Evolutionary conservation across 1,140 invertebrate species (phyloP), one percentile per base, ranked within the genome.

Genomic region (Drosophila carrolli): DNA sequence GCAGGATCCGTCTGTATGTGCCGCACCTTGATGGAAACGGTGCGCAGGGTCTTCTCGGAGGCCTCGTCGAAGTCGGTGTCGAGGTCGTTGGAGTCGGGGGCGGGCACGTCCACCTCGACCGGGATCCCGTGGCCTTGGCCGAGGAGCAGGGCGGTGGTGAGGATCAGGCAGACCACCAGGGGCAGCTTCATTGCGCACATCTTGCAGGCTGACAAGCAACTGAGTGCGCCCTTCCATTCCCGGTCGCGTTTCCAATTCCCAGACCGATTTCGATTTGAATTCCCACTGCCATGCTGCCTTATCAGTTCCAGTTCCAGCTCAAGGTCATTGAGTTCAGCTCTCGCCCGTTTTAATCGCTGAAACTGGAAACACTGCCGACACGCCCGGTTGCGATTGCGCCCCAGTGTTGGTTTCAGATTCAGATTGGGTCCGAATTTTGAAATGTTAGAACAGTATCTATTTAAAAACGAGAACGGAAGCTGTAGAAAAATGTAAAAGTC

Each of bases 1-100:
- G 56, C 73, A 2, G 78, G 72, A 67, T 92, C 84, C 57, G 76
- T 68, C 43, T 75, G 71, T 6, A 86, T 79, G 19, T 84, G 90
- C 1, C 91, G 81, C 9, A 86, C 78, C 53, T 86, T 91, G 43
- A 92, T 83, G 10, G 91, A 76, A 0, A 75, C 77, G 3, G 80
- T 85, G 38, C 66, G 62, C 58, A 73, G 50, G 1, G 59, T 55
- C 13, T 62, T 51, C 1, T 51, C 8, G 2, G 47, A 58, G 5
- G 56, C 37, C 9, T 60, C 63, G 13, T 43, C 37, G 1, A 48
- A 41, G 1, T 54, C 58, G 8, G 38, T 50, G 23, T 62, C 53
- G 19, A 71, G n/a, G 3, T 61, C 37, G 19, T 44, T 44, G 51
- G 32, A 40, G 8, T 40, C 29, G 9, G 16, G 32, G 1, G n/a